Evolutionary conservation across 2,113 vertebrate genomes (phyloP).

Genomic region (Cheilinus undulatus): DNA sequence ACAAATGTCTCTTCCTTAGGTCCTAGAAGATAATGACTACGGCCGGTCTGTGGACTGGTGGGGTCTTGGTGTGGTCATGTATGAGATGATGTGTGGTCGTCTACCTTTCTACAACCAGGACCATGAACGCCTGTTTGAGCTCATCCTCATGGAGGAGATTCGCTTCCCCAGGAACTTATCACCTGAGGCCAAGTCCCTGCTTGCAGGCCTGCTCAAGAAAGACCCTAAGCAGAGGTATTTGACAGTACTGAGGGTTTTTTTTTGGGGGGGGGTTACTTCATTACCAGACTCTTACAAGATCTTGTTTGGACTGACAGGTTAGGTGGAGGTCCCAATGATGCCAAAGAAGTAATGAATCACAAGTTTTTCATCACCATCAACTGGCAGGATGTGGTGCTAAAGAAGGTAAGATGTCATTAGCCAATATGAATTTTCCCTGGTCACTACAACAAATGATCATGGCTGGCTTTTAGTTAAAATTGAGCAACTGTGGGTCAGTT

Average conservation of each 20-base stretch:
- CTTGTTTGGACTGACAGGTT: conserved; percentile 80
- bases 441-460: no score
- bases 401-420: conserved; percentile 71
- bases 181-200: conserved; percentile 87
- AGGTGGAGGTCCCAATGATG: conserved; percentile 88
- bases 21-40: conserved; percentile 94
- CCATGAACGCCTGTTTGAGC: conserved; percentile 93
- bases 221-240: conserved; percentile 90
- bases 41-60: conserved; percentile 95
- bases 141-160: conserved; percentile 95
- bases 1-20: conserved; percentile 72
- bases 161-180: conserved; percentile 92
- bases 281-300: not conserved
- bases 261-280: not conserved
- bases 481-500: no score
- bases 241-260: not conserved
- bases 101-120: conserved; percentile 96
- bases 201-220: conserved; percentile 90
- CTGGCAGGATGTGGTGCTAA: not conserved
- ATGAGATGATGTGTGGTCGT: conserved; percentile 93
- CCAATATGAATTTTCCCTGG: not conserved
- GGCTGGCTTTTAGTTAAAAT: not conserved
- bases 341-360: conserved; percentile 92
- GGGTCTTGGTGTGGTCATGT: conserved; percentile 95
- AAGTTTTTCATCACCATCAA: conserved; percentile 82